These are phyloP conservation scores for Xestoiulus laeticollis DNA, from an alignment of 2,888 invertebrate genomes.

Conservation along the genomic window DNA sequence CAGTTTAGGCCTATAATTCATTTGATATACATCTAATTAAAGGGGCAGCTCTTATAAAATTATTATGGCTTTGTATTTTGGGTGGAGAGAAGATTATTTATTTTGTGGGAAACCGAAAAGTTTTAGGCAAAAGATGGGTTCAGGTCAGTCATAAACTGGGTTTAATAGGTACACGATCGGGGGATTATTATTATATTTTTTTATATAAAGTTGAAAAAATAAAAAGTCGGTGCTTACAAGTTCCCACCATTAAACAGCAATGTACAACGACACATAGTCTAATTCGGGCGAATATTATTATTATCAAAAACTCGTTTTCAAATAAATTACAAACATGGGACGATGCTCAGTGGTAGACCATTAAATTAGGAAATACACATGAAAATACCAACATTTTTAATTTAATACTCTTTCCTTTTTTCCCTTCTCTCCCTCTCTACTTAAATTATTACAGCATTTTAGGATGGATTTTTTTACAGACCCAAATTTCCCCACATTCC, in stretches of 20 bases:
- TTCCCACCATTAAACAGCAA: constrained; percentile 38
- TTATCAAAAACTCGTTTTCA: constrained; percentile 39
- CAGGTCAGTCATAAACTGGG: constrained; percentile 43
- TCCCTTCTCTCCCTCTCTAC: neutral
- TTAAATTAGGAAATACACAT: constrained; percentile 38
- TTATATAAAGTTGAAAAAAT: neutral
- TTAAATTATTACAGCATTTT: constrained; percentile 13
- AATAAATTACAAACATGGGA: constrained; percentile 32
- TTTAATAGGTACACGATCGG: constrained; percentile 16
- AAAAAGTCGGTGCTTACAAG: neutral
- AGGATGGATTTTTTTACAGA: neutral
- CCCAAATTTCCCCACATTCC: constrained; percentile 19
- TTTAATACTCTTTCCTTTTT: neutral
- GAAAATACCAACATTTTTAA: constrained; percentile 43
- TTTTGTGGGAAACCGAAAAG: constrained; percentile 46
- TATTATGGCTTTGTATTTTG: neutral
- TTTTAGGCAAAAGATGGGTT: constrained; percentile 45
- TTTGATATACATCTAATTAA: neutral
- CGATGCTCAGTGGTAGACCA: constrained; percentile 43
- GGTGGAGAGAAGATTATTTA: constrained; percentile 32
- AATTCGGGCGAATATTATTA: constrained; percentile 31
- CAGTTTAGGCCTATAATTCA: neutral
- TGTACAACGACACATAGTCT: constrained; percentile 38
- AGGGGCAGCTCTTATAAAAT: neutral
- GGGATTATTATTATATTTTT: neutral